Conservation (phyloP, 2,888 invertebrate genomes). For the Drosophila nigricruria region DNA sequence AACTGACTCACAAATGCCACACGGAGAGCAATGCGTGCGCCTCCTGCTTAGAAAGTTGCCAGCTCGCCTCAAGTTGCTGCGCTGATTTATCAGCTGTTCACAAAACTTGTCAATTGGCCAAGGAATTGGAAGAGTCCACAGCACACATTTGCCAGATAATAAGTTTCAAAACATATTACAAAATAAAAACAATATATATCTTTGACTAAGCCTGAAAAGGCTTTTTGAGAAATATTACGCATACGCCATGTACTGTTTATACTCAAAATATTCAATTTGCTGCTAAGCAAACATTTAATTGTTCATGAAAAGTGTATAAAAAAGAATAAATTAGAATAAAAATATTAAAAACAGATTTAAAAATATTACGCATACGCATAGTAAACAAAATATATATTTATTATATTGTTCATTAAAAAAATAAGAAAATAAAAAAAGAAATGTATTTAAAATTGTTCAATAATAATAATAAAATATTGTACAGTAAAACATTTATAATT, state of each 20-base stretch:
- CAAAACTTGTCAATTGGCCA: slow-evolving; percentile 22
- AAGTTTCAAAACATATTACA: not conserved
- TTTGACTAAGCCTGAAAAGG: not conserved
- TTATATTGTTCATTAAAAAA: too few species aligned
- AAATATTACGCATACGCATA: too few species aligned
- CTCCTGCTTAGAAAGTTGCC: slow-evolving; percentile 41
- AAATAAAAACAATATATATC: not conserved
- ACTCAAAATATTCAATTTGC: not conserved
- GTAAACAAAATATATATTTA: too few species aligned
- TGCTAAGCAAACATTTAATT: not conserved
- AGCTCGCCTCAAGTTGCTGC: slow-evolving; percentile 28
- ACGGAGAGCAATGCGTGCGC: slow-evolving; percentile 6
- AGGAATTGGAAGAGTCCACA: not conserved
- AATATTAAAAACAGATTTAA: not conserved
- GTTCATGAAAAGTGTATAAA: not conserved
- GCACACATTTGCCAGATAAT: slow-evolving; percentile 4
- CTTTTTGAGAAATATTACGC: not conserved
- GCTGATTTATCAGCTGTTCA: slow-evolving; percentile 43
- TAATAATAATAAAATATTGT: too few species aligned
- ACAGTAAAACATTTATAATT: not conserved
- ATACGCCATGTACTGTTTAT: not conserved
- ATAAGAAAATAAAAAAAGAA: too few species aligned
- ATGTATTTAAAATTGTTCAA: too few species aligned
- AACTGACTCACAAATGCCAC: slow-evolving; percentile 16
- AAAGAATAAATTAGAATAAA: not conserved